Base-by-base conservation (phyloP, 2,797 vertebrate species). In the Channa striata region DNA sequence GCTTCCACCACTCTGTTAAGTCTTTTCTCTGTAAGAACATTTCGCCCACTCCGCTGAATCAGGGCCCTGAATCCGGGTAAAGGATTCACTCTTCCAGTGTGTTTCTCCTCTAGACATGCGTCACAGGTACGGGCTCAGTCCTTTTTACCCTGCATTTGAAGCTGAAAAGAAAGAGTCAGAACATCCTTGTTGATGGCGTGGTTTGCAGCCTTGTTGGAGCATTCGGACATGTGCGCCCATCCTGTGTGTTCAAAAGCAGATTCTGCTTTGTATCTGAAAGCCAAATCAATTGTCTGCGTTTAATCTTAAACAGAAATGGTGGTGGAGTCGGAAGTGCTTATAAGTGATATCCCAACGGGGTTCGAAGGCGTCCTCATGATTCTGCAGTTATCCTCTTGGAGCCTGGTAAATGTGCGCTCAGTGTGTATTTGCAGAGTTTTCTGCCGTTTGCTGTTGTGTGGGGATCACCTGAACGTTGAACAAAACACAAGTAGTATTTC, bases 171-270 rank as follows among this genome's bases (percentile, higher is more conserved):
- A 17, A 47, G n/a, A n/a, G 14, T 30, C 36, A 10, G 16, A 21
- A 9, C 42, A 0, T 52, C 34, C 11, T 21, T 21, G 36, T 43
- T 63, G 57, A 63, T 46, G 37, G 13, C 25, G 7, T 30, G 23
- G 23, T 37, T 43, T 36, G 33, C 50, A 40, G 47, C 19, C 19
- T 16, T 33, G 23, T 40, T 54, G 2, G 23, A 37, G 19, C 20
- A 11, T 11, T 20, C 30, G 8, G 25, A 62, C 76, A 68, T 37
- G 48, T 72, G 73, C 12, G 16, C n/a, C 11, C 54, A 12, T 60
- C 57, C 58, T 71, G 43, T n/a, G 59, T 52, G 36, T 25, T 60
- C 30, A 34, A 11, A 30, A 56, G 16, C 34, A 47, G 11, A 73
- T 68, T 53, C 20, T 8, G 53, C 25, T 13, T 52, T 16, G 4